These are phyloP conservation scores for Platanista minor DNA, from an alignment of 2,113 vertebrate species.

Conservation along the genomic window DNA sequence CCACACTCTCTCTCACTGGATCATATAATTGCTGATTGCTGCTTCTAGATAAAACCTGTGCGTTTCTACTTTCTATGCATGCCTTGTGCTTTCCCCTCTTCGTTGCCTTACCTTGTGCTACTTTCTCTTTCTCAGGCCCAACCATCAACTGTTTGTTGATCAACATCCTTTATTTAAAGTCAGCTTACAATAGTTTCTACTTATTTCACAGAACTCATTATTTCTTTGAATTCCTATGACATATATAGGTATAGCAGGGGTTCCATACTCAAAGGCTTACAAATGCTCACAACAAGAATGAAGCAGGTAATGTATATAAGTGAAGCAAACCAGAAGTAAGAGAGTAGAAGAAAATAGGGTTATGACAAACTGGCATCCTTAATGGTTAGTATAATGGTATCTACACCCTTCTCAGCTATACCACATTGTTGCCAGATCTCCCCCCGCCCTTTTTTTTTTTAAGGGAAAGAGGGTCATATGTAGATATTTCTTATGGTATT, in stretches of 20 bases:
- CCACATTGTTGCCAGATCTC: neutral
- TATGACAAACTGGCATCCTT: neutral
- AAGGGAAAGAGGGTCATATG: neutral
- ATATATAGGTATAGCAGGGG: neutral
- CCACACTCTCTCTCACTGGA: neutral
- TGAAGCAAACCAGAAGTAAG: neutral
- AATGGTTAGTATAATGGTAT: neutral
- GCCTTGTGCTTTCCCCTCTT: neutral
- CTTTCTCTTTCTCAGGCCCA: neutral
- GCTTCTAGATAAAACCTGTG: neutral
- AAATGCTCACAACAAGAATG: neutral
- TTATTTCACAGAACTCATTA: neutral
- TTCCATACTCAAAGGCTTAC: neutral
- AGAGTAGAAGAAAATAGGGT: neutral
- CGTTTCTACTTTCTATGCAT: neutral
- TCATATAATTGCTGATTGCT: neutral
- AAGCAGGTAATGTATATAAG: neutral
- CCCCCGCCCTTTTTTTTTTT: neutral
- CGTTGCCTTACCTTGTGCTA: neutral
- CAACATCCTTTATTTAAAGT: neutral
- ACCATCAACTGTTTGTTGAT: neutral
- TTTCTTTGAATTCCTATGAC: neutral
- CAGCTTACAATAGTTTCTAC: neutral
- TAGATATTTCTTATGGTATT: neutral
- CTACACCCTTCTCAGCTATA: neutral